Base-by-base conservation (phyloP, 1,140 invertebrate genomes). In the Drosophila obscura region DNA sequence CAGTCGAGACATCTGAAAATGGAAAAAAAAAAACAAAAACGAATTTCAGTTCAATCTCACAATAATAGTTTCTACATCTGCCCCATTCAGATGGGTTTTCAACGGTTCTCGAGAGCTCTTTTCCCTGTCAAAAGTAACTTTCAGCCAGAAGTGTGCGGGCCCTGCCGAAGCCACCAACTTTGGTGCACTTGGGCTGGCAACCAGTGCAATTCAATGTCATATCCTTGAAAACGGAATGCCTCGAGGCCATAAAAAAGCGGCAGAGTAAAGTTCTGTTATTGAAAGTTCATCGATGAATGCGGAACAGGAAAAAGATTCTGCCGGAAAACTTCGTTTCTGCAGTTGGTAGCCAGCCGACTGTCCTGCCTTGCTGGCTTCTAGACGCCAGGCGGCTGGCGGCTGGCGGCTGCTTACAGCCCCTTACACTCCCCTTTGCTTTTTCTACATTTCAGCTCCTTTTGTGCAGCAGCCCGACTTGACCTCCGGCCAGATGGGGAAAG, bases 261-360 rank as follows among this genome's bases (percentile, higher is more conserved):
- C 60, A 44, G 53, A 39, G 53, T 45, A 55, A 76, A 76, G 62
- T 75, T 87, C 80, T 85, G 78, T 82, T 85, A 82, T 85, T 85
- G 81, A 85, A 85, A 87, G 81, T 85, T 85, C 81, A 85, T 87
- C 83, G 81, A 87, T 82, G 81, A 85, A 85, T 85, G 78, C 64
- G 68, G 74, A 74, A 66, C 19, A 19, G 65, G 68, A 43, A 57
- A 78, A 61, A 19, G 28, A 26, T 53, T 39, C 39, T 58, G 16
- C 15, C 26, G 45, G 50, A 45, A 26, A 61, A 55, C 55, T 46
- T 39, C 35, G 4, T 13, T 11, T 39, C 22, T 73, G 57, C 73
- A 56, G 61, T 58, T 66, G 55, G 55, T 41, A 57, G 46, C 48
- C 50, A 31, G 56, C 49, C 56, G 39, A 16, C 44, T 57, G 57